A percentile compares a stretch with the other conserved stretches of the same genome.
phyloP scores from a whole-genome alignment of 2,888 invertebrate genomes.

The Leptinotarsa rubiginosa region DNA sequence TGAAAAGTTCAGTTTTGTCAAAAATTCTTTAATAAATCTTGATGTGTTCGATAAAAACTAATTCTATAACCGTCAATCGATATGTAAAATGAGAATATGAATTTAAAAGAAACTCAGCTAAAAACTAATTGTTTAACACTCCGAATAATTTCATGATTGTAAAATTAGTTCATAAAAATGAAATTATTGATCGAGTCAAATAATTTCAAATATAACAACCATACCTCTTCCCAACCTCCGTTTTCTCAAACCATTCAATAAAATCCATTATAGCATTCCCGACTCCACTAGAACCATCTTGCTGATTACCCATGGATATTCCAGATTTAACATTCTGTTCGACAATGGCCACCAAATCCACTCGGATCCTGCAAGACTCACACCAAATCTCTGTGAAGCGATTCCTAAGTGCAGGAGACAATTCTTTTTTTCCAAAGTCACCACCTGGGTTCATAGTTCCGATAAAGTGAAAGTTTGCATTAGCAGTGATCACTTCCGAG shows the following conservation, averaged over 20 bases:
- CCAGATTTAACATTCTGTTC: constrained; percentile 78
- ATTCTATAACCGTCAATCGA: no score
- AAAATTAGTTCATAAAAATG: no score
- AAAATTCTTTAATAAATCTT: no score
- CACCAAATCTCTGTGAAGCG: constrained; percentile 99
- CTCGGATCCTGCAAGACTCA: constrained; percentile 76
- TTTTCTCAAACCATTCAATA: constrained; percentile 78
- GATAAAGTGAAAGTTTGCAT: constrained; percentile 85
- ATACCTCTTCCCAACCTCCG: constrained; percentile 76
- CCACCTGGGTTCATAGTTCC: constrained; percentile 99
- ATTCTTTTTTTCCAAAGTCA: constrained; percentile 98
- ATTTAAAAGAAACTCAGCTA: no score
- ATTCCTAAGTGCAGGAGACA: constrained; percentile 96
- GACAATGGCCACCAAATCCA: constrained; percentile 84
- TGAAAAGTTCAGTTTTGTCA: no score
- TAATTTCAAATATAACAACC: not conserved
- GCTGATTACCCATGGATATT: constrained; percentile 69
- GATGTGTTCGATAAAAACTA: no score
- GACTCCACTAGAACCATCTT: constrained; percentile 71
- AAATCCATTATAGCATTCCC: constrained; percentile 83
- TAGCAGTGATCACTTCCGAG: constrained; percentile 73
- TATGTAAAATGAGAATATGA: no score
- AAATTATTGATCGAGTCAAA: no score
- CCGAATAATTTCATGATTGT: no score
- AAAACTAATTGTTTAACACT: no score